A percentile compares a stretch with the other conserved stretches of the same genome.
phyloP scores from a whole-genome alignment of 2,113 vertebrate genomes.

The Sterna hirundo region DNA sequence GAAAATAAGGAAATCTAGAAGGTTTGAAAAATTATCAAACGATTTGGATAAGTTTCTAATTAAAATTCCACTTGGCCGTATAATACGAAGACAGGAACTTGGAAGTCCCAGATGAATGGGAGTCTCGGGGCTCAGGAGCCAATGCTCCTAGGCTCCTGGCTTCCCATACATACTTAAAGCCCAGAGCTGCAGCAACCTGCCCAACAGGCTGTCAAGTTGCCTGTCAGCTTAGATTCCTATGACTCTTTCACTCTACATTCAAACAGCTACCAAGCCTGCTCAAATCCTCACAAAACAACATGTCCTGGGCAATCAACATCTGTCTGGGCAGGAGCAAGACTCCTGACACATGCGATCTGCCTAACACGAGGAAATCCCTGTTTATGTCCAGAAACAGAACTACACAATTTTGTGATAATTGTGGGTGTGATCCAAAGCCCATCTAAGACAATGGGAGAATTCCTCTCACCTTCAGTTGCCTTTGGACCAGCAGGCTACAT shows the following conservation, averaged over 20 bases:
- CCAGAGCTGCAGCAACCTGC: background rate
- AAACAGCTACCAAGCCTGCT: background rate
- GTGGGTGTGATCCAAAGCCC: background rate
- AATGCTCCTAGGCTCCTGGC: background rate
- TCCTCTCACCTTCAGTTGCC: background rate
- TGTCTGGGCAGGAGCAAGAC: background rate
- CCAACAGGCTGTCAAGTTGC: background rate
- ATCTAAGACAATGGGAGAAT: background rate
- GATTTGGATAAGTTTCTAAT: background rate
- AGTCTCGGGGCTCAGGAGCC: background rate
- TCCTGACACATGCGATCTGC: background rate
- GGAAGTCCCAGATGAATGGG: constrained; percentile 19
- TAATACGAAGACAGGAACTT: background rate
- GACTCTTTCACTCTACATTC: background rate
- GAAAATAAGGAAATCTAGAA: constrained; percentile 19
- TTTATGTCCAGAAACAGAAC: background rate
- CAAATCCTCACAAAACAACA: background rate
- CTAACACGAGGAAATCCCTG: background rate
- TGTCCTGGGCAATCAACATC: background rate
- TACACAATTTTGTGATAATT: accelerated
- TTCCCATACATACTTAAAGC: background rate
- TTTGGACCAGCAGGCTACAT: background rate
- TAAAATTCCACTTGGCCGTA: constrained; percentile 23
- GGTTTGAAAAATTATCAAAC: constrained; percentile 42
- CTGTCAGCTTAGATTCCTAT: background rate